These are phyloP conservation scores for Druceiella hillmani DNA, from an alignment of 2,888 invertebrate genomes.

Conservation along the genomic window DNA sequence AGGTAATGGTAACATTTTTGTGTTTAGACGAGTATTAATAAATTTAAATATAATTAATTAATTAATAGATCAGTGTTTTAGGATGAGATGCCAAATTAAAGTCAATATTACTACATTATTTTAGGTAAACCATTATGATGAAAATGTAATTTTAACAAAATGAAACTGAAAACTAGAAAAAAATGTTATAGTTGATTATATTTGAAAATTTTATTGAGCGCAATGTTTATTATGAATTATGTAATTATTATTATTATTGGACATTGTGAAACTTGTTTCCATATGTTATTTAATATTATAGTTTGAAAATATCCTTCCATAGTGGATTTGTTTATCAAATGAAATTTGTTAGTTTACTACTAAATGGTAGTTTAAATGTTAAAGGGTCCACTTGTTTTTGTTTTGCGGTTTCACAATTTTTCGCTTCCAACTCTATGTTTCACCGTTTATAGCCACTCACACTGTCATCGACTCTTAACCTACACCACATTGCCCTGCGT, in stretches of 20 bases:
- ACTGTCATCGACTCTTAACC: too few species aligned
- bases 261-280: constrained; percentile 51
- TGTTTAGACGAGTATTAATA: constrained; percentile 52
- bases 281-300: constrained; percentile 54
- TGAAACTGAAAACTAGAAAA: constrained; percentile 51
- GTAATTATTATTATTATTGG: constrained; percentile 49
- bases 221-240: too few species aligned
- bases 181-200: constrained; percentile 53
- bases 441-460: too few species aligned
- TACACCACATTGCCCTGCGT: too few species aligned
- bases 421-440: too few species aligned
- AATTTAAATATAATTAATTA: constrained; percentile 38
- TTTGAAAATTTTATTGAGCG: constrained; percentile 54
- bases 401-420: too few species aligned
- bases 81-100: constrained; percentile 61
- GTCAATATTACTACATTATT: constrained; percentile 62
- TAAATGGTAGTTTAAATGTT: too few species aligned
- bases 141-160: constrained; percentile 48
- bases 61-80: constrained; percentile 51
- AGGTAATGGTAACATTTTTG: constrained; percentile 52
- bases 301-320: constrained; percentile 39
- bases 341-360: too few species aligned
- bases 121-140: constrained; percentile 55
- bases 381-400: too few species aligned
- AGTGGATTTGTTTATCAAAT: too few species aligned